Percentiles rank a stretch among this genome's conserved stretches.
These are phyloP conservation scores for Danio albolineatus DNA, from an alignment of 2,797 vertebrate genomes.

Conservation along the genomic window DNA sequence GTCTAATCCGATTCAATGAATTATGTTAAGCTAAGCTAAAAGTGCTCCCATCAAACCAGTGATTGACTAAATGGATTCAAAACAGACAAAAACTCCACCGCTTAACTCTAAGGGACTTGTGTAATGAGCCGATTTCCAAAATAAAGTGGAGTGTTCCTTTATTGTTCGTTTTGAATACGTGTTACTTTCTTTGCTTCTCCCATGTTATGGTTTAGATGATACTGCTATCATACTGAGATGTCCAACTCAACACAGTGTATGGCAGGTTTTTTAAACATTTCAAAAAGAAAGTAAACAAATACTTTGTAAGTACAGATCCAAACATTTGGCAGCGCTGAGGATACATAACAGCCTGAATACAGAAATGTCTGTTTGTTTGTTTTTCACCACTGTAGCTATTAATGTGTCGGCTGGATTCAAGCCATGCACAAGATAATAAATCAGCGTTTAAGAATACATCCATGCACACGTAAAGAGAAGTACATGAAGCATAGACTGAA, in stretches of 20 bases:
- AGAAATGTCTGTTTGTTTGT: conserved; percentile 19
- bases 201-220: conserved; percentile 29
- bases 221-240: conserved; percentile 2
- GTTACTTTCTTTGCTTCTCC: conserved; percentile 46
- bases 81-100: no score
- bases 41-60: no score
- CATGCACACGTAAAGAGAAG: conserved; percentile 47
- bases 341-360: conserved; percentile 53
- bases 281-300: conserved; percentile 67
- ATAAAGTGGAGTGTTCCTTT: no score
- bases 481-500: conserved; percentile 36
- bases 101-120: no score
- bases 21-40: no score
- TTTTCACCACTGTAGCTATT: background rate
- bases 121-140: no score
- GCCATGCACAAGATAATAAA: no score
- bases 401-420: conserved; percentile 16
- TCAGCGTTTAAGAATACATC: conserved; percentile 30
- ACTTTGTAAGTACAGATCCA: conserved; percentile 40
- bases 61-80: no score
- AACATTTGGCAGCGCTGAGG: conserved; percentile 64
- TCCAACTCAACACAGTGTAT: conserved; percentile 26
- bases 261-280: conserved; percentile 57
- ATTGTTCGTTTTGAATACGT: conserved; percentile 1
- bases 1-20: no score